phyloP scores from a whole-genome alignment of 2,888 invertebrate species.

The Ceramica pisi region DNA sequence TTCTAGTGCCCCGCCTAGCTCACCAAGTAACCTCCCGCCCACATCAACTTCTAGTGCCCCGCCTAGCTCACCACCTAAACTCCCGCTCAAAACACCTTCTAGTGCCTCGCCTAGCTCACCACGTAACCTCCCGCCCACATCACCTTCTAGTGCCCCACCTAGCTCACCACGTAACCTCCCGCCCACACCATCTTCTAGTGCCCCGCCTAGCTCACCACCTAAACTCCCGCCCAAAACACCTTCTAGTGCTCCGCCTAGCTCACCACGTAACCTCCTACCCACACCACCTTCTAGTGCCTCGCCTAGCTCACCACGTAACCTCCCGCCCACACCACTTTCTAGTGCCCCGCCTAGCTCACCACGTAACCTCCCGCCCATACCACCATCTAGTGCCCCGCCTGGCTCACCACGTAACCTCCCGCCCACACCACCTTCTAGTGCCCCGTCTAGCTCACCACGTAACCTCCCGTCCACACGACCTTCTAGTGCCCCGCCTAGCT shows the following conservation, averaged over 20 bases:
- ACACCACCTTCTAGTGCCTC: slow-evolving; percentile 5
- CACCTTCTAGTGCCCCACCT: too few species aligned
- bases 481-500: neutral
- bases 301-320: accelerated
- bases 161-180: neutral
- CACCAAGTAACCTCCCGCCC: neutral
- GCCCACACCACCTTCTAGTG: neutral
- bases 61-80: neutral
- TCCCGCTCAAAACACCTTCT: slow-evolving; percentile 19
- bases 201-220: slow-evolving; percentile 4
- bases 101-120: slow-evolving; percentile 27
- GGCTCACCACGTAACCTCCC: neutral
- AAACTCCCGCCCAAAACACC: neutral
- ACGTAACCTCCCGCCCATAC: too few species aligned
- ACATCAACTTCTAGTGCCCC: neutral
- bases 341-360: neutral
- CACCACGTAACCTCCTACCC: slow-evolving; percentile 18
- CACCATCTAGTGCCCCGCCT: slow-evolving; percentile 14
- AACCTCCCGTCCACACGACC: neutral
- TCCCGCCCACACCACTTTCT: slow-evolving; percentile 16
- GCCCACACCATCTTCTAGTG: too few species aligned
- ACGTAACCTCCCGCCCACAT: slow-evolving; percentile 38
- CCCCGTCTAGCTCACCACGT: neutral
- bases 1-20: neutral
- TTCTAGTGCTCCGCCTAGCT: neutral